A percentile compares a stretch with the other conserved stretches of the same genome.
Evolutionary conservation across 2,888 invertebrate species (phyloP).

Genomic region (Pecten maximus): DNA sequence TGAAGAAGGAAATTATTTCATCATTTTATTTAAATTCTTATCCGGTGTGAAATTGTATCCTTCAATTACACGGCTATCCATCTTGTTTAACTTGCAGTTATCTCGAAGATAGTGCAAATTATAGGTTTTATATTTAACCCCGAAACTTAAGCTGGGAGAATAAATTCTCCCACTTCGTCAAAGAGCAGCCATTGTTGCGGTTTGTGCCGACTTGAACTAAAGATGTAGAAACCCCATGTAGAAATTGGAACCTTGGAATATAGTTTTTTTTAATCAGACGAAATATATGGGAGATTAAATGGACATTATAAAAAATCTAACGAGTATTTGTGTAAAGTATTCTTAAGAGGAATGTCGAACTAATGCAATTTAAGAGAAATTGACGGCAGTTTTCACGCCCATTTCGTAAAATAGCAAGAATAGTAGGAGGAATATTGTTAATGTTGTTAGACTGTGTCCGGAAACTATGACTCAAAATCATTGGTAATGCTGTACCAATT

Average conservation of each 20-base stretch:
- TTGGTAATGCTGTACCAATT: background rate
- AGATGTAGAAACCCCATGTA: background rate
- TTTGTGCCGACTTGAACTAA: background rate
- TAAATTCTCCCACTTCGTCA: background rate
- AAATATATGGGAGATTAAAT: background rate
- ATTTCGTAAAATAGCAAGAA: background rate
- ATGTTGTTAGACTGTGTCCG: background rate
- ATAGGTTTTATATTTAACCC: background rate
- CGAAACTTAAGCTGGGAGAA: background rate
- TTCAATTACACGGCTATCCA: background rate
- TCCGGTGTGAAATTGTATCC: background rate
- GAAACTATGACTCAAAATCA: background rate
- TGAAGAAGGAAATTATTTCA: background rate
- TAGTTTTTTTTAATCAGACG: background rate
- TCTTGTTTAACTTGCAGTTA: slow-evolving; percentile 9
- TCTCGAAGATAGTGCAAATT: background rate
- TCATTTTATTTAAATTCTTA: background rate
- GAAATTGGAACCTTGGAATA: background rate
- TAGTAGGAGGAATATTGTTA: background rate
- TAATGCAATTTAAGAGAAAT: background rate
- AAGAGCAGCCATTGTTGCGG: background rate
- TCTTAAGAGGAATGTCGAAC: background rate
- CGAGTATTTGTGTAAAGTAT: background rate
- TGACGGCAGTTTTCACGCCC: background rate
- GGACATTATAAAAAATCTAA: background rate